Base-by-base conservation (phyloP, 2,797 vertebrate species). In the Yasuhikotakia modesta region DNA sequence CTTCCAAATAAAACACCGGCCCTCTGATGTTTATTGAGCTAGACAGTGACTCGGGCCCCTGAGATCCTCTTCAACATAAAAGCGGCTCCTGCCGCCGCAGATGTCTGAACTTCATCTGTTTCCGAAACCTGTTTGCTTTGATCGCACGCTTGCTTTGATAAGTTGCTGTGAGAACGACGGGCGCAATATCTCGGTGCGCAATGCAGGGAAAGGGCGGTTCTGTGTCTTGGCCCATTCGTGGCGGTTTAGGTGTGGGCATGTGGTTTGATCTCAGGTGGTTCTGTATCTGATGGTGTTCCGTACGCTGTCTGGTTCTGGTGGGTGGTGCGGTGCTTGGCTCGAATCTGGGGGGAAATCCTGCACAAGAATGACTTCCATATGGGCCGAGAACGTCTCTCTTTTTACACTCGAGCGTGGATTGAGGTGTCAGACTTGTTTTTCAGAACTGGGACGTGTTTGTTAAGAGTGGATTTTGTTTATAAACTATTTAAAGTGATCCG, bases 281-380 rank as follows among this genome's bases (percentile, higher is more conserved):
- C 16, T 1, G 12, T 53, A 68, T 69, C 71, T 64, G 67, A 76
- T 67, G 52, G 79, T 60, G 77, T 53, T 55, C 63, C 60, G 17
- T 78, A 27, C 10, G 52, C 74, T 73, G 79, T 83, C 77, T 83
- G 77, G 61, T 75, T 79, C 35, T 61, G 78, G 65, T 80, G 81
- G 79, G 79, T 75, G 67, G 66, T 16, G 76, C 48, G 8, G 55
- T 16, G n/a, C 78, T 79, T 80, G 74, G 81, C 77, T 24, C 69
- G 58, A 65, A 67, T 48, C 65, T 64, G 53, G 12, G 53, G 83
- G 69, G 81, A 79, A 85, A 82, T 73, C 80, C 71, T 78, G 68
- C 22, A 17, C 16, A 57, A 52, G 78, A 85, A 85, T 83, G 27
- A 52, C 35, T 81, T 86, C 87, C 83, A 83, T 84, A 80, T 87